Base-by-base conservation (phyloP, 2,888 invertebrate species). In the Rhamphomyia laevipes region DNA sequence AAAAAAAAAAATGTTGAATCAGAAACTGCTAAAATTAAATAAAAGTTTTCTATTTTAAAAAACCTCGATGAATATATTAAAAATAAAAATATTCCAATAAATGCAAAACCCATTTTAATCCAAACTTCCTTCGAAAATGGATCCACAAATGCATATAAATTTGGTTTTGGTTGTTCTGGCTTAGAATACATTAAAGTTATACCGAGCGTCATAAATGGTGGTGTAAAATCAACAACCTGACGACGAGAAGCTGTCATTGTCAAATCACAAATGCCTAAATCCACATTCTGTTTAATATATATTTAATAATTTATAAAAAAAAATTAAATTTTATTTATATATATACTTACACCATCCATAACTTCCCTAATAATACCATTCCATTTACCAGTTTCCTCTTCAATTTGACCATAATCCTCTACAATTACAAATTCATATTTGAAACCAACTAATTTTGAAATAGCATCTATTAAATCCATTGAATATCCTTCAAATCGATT, bases 161-260 rank as follows among this genome's bases (percentile, higher is more conserved):
- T 84, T 7, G 92, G 85, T 2, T 63, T 63, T 46, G 84, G 81
- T 48, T 83, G 81, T 50, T 78, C 77, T 6, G 92, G 83, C 63
- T 87, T 87, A 52, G 84, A 80, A 73, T 84, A 92, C 50, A 93
- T 68, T 65, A 95, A 92, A 62, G 91, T 88, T 58, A 93, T 91
- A 75, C 90, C 92, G 52, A 97, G 74, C 54, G 91, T 94, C 91
- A 99, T 95, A 72, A 96, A 99, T 0, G 97, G 97, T 71, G 92
- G 92, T 1, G 93, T 92, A 69, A 95, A 95, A 70, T 94, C 94
- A 10, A 92, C 91, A 15, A 82, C 84, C 58, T 82, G 80, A 57
- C 94, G 82, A 46, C 97, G 75, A 50, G 88, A 84, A 62, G 88
- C 91, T 11, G 93, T 97, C 62, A 97, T 96, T 2, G 97, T 96